Evolutionary conservation across 2,113 vertebrate genomes (phyloP).

Genomic region (Dasyornis broadbenti): DNA sequence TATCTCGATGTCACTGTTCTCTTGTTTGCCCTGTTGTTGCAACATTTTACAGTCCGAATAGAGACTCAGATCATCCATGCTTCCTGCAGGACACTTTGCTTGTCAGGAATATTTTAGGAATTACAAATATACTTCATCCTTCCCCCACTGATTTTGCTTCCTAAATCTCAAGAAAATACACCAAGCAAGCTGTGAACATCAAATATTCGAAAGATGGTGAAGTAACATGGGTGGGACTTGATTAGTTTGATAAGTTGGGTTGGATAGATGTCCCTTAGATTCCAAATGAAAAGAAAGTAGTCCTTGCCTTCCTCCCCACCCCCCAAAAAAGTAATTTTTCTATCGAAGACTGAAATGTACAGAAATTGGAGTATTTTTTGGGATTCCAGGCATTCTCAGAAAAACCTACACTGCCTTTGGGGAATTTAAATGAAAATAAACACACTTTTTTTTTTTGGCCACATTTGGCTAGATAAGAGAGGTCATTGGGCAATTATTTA

Average conservation of each 20-base stretch:
- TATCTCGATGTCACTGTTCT: neutral
- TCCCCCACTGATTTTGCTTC: neutral
- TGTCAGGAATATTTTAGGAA: neutral
- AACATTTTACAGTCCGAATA: neutral
- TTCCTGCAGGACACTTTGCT: neutral
- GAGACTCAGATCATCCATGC: rapidly evolving
- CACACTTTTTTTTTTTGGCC: neutral
- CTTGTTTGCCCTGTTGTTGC: neutral
- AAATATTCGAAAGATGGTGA: neutral
- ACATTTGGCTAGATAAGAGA: neutral
- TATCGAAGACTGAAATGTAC: neutral
- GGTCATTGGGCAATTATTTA: neutral
- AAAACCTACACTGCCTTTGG: neutral
- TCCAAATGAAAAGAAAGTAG: rapidly evolving
- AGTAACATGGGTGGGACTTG: neutral
- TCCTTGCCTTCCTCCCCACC: neutral
- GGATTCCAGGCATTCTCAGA: neutral
- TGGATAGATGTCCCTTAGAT: neutral
- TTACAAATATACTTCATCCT: neutral
- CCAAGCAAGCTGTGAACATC: rapidly evolving
- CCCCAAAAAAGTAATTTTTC: neutral
- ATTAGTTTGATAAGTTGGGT: neutral
- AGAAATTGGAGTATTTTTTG: neutral
- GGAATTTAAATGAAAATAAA: neutral
- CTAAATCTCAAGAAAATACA: neutral